phyloP scores from a whole-genome alignment of 1,140 invertebrate species.

The Steinernema khuongi region DNA sequence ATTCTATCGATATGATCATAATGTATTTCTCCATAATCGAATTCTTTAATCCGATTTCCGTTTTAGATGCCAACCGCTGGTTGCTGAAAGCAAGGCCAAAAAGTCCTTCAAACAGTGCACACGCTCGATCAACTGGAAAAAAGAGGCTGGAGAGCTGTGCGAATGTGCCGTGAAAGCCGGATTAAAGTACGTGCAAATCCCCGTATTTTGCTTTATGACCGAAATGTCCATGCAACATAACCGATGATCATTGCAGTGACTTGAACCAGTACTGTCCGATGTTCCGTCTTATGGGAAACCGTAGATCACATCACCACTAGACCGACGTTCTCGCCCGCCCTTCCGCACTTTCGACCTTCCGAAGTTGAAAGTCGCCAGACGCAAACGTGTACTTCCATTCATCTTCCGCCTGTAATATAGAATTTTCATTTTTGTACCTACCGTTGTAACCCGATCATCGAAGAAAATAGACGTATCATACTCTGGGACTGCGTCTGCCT shows the following conservation, averaged over 20 bases:
- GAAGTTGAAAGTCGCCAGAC: no score
- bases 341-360: no score
- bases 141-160: conserved; percentile 38
- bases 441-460: not conserved
- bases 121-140: conserved; percentile 35
- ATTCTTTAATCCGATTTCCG: conserved; percentile 5
- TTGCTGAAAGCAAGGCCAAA: conserved; percentile 35
- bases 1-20: not conserved
- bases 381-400: no score
- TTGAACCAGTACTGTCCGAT: conserved; percentile 38
- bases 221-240: not conserved
- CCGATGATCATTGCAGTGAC: conserved; percentile 25
- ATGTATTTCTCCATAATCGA: no score
- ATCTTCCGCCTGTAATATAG: no score
- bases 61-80: conserved; percentile 35
- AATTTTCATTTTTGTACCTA: not conserved
- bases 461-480: not conserved
- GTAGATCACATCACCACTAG: not conserved
- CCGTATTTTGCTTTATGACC: conserved; percentile 18
- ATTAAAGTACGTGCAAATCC: conserved; percentile 25
- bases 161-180: conserved; percentile 38
- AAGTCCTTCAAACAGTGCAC: conserved; percentile 34
- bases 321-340: no score
- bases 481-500: no score
- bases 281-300: conserved; percentile 34